A percentile compares a stretch with the other conserved stretches of the same genome.
Evolutionary conservation across 2,888 invertebrate genomes (phyloP).

Genomic region (Bugula neritina): DNA sequence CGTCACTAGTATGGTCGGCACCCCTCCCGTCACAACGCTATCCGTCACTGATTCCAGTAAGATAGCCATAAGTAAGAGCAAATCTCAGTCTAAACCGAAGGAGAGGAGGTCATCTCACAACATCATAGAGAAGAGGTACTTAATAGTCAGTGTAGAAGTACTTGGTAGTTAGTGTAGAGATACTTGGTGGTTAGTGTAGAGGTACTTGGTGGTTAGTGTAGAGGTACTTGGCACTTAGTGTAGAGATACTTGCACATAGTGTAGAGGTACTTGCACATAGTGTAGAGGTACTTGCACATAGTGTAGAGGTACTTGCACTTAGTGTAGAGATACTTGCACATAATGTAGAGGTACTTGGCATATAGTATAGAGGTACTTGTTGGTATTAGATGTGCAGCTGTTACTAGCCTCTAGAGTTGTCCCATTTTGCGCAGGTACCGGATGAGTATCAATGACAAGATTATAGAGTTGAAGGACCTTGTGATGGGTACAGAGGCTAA

Average conservation of each 20-base stretch:
- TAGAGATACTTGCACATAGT: too few relatives aligned
- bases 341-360: too few relatives aligned
- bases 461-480: slow-evolving; percentile 90
- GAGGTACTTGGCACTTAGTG: neutral
- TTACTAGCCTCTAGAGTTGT: too few relatives aligned
- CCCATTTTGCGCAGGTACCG: slow-evolving; percentile 70
- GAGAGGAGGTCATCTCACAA: slow-evolving; percentile 68
- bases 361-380: too few relatives aligned
- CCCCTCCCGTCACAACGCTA: neutral
- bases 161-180: too few relatives aligned
- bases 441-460: slow-evolving; percentile 97
- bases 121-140: slow-evolving; percentile 82
- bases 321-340: too few relatives aligned
- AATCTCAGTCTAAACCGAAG: slow-evolving; percentile 14
- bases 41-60: neutral
- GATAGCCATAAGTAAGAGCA: neutral
- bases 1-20: neutral
- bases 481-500: slow-evolving; percentile 67
- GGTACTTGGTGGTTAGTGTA: neutral
- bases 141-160: slow-evolving; percentile 59
- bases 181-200: slow-evolving; percentile 54
- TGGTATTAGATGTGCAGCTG: too few relatives aligned
- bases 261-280: too few relatives aligned
- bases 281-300: too few relatives aligned
- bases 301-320: too few relatives aligned